phyloP scores from a whole-genome alignment of 2,797 vertebrate genomes.

The Poecile montanus region DNA sequence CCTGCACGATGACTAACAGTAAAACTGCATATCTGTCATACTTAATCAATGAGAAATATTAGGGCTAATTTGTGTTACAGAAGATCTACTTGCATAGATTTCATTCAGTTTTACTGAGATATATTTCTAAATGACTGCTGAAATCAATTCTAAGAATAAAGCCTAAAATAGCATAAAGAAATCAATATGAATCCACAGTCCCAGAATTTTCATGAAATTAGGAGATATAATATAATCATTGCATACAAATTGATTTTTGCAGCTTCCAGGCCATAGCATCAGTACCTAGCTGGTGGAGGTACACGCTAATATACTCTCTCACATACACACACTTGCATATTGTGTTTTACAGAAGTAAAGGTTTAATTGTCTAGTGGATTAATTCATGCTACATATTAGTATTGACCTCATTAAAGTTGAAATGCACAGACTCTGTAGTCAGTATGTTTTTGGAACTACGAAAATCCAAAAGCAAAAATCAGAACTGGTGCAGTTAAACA shows the following conservation, averaged over 20 bases:
- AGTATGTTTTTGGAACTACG: background rate
- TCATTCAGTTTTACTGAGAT: constrained; percentile 24
- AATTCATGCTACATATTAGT: background rate
- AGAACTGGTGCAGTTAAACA: background rate
- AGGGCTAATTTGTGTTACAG: constrained; percentile 58
- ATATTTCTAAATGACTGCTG: constrained; percentile 17
- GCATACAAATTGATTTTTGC: constrained; percentile 43
- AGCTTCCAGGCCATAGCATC: background rate
- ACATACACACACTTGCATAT: background rate
- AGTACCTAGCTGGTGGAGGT: background rate
- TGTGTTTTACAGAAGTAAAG: background rate
- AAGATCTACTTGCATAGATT: constrained; percentile 42
- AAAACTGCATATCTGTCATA: constrained; percentile 23
- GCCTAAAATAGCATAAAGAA: constrained; percentile 58
- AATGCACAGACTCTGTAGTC: background rate
- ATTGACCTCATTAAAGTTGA: background rate
- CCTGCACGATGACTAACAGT: background rate
- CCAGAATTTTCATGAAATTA: constrained; percentile 45
- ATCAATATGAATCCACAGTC: constrained; percentile 48
- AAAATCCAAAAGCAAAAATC: background rate
- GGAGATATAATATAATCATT: background rate
- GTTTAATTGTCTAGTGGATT: background rate
- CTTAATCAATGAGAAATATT: constrained; percentile 63
- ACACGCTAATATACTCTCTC: background rate
- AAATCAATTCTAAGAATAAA: constrained; percentile 59